Conservation (phyloP, 2,888 invertebrate species). For the Andrena camellia region DNA sequence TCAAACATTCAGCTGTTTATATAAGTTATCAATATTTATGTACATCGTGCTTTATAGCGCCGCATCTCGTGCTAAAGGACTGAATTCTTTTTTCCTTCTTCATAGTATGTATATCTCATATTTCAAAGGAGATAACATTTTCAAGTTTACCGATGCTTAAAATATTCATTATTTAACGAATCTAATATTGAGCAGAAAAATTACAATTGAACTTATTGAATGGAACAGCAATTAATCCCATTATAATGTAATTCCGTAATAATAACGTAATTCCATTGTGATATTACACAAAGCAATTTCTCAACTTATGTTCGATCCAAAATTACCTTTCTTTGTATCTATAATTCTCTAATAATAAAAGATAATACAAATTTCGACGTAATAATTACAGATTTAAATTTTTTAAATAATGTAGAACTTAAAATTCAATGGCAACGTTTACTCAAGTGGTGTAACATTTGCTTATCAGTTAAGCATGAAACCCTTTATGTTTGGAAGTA, state of each 20-base stretch:
- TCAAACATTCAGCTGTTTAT: conserved; percentile 73
- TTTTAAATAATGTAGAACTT: conserved; percentile 36
- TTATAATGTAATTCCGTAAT: neutral
- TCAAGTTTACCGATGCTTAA: neutral
- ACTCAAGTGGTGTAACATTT: conserved; percentile 50
- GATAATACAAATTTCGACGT: neutral
- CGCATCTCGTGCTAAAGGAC: conserved; percentile 36
- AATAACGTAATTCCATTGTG: neutral
- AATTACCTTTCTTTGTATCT: neutral
- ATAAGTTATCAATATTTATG: conserved; percentile 68
- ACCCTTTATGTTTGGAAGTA: conserved; percentile 16
- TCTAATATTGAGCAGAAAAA: neutral
- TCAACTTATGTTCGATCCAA: neutral
- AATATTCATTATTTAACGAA: neutral
- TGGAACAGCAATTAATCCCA: neutral
- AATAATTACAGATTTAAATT: neutral
- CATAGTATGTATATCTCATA: neutral
- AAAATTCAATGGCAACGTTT: conserved; percentile 44
- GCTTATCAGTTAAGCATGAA: conserved; percentile 9
- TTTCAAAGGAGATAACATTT: neutral
- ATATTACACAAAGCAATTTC: neutral
- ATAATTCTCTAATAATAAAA: neutral
- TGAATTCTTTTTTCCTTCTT: conserved; percentile 16
- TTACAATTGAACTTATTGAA: neutral
- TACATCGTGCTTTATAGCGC: conserved; percentile 41